These are phyloP conservation scores for Tenthredo notha DNA, from an alignment of 2,888 invertebrate genomes.

Conservation along the genomic window DNA sequence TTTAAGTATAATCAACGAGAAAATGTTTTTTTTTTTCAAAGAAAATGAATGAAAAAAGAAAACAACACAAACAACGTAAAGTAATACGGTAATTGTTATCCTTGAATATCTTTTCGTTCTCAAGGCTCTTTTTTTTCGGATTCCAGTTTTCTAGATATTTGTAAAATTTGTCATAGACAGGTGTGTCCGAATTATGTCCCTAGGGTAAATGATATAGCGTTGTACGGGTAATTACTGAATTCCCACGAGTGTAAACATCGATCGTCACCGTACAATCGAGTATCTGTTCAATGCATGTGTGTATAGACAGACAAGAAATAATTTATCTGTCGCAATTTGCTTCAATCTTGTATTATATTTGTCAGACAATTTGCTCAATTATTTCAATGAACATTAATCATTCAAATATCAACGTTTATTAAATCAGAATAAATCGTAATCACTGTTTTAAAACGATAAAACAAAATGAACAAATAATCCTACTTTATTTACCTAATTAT, in stretches of 20 bases:
- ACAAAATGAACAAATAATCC: background rate
- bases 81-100: background rate
- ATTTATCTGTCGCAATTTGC: background rate
- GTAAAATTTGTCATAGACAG: background rate
- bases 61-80: background rate
- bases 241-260: slow-evolving; percentile 38
- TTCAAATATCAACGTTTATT: background rate
- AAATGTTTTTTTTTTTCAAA: background rate
- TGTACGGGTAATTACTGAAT: slow-evolving; percentile 18
- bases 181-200: slow-evolving; percentile 2
- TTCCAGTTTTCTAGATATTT: background rate
- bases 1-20: background rate
- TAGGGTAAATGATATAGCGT: background rate
- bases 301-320: background rate
- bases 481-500: background rate
- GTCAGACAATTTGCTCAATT: background rate
- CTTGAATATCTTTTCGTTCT: background rate
- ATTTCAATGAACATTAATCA: background rate
- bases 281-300: background rate
- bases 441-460: background rate
- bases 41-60: background rate
- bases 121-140: background rate
- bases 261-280: slow-evolving; percentile 9
- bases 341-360: background rate
- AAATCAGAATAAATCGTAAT: background rate